Evolutionary conservation across 64 coral and sea anemone species (phyloP).

Genomic region (Montipora cactus): DNA sequence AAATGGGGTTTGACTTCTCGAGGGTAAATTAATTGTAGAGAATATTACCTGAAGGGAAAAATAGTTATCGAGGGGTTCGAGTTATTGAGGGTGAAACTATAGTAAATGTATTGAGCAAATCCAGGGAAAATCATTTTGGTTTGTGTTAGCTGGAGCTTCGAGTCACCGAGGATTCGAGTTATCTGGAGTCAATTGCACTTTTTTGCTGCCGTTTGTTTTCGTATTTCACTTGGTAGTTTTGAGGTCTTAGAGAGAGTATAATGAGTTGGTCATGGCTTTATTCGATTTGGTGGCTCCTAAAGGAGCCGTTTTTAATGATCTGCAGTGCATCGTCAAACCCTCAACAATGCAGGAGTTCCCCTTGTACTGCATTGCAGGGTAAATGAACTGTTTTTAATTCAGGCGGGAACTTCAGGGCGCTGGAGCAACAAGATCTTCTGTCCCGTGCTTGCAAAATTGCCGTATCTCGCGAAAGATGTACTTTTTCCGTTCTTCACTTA

Average conservation of each 20-base stretch:
- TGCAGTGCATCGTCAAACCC: background rate
- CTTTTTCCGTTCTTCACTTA: background rate
- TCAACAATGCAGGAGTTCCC: too few relatives aligned
- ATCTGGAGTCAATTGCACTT: background rate
- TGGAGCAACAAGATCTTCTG: background rate
- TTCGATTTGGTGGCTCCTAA: background rate
- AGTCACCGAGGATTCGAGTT: background rate
- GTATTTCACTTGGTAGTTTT: background rate
- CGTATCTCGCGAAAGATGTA: background rate
- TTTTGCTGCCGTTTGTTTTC: background rate
- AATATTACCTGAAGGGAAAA: too few relatives aligned
- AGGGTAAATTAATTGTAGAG: too few relatives aligned
- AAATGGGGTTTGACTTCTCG: too few relatives aligned
- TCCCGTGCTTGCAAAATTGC: background rate
- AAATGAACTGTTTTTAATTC: too few relatives aligned
- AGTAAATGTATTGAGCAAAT: too few relatives aligned
- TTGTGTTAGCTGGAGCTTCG: too few relatives aligned
- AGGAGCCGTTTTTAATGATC: conserved; percentile 6
- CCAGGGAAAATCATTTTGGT: too few relatives aligned
- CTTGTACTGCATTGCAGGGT: background rate
- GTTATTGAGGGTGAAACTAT: too few relatives aligned
- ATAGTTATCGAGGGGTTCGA: too few relatives aligned
- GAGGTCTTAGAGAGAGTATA: background rate
- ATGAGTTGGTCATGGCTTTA: background rate
- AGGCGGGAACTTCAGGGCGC: background rate